phyloP scores from a whole-genome alignment of 2,888 invertebrate species.

The Agonopterix subpropinquella region DNA sequence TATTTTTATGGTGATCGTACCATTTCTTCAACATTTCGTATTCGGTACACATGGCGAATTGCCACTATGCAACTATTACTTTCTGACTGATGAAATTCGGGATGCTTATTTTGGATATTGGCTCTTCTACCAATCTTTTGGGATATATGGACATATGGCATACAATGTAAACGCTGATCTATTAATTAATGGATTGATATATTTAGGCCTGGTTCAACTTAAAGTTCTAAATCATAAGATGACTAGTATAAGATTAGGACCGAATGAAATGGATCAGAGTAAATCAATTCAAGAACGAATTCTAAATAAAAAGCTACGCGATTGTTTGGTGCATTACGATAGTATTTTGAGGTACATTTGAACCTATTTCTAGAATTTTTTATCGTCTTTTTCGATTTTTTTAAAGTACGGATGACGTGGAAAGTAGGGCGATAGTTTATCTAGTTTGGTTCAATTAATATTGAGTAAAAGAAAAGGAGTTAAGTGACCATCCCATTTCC shows the following conservation, averaged over 20 bases:
- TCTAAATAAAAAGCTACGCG: conserved; percentile 20
- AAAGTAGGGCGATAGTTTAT: no score
- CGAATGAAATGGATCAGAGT: conserved; percentile 11
- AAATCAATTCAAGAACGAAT: conserved; percentile 12
- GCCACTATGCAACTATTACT: conserved; percentile 56
- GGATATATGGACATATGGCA: conserved; percentile 52
- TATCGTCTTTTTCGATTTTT: neutral
- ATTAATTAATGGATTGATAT: conserved; percentile 43
- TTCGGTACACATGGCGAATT: conserved; percentile 22
- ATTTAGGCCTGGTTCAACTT: conserved; percentile 40
- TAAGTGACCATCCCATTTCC: conserved; percentile 13
- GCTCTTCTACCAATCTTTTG: conserved; percentile 45
- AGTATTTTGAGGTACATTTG: conserved; percentile 34
- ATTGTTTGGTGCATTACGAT: conserved; percentile 39
- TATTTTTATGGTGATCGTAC: conserved; percentile 28
- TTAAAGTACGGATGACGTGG: neutral
- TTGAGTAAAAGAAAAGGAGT: no score
- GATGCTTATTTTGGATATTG: conserved; percentile 33
- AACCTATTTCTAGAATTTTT: neutral
- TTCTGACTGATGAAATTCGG: conserved; percentile 37
- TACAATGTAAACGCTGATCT: conserved; percentile 48
- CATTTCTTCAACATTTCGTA: conserved; percentile 31
- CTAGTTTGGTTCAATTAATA: no score
- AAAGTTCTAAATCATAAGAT: conserved; percentile 39
- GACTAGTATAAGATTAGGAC: conserved; percentile 24